phyloP scores from a whole-genome alignment of 2,797 vertebrate species.

The Sebastes hopkinsi region DNA sequence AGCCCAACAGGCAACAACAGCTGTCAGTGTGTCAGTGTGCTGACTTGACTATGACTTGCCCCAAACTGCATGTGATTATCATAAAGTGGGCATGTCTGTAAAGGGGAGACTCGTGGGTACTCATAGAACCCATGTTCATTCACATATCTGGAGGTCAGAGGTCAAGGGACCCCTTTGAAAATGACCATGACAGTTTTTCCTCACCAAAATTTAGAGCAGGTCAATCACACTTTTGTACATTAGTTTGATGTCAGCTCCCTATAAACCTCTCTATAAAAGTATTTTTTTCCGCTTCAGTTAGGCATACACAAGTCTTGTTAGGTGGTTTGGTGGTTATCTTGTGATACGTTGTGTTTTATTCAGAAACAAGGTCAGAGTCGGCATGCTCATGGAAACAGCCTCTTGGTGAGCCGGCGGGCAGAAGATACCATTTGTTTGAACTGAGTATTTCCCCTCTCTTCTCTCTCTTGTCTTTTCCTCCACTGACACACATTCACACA shows the following conservation, averaged over 20 bases:
- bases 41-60: too few relatives aligned
- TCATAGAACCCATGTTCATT: too few relatives aligned
- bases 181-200: too few relatives aligned
- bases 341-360: not conserved
- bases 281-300: not conserved
- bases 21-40: too few relatives aligned
- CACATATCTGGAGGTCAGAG: too few relatives aligned
- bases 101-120: too few relatives aligned
- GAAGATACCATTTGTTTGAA: slow-evolving; percentile 20
- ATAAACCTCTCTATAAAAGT: not conserved
- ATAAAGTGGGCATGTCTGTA: too few relatives aligned
- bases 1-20: too few relatives aligned
- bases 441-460: not conserved
- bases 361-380: slow-evolving; percentile 29
- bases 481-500: slow-evolving; percentile 69
- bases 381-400: slow-evolving; percentile 12
- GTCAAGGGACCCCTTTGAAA: too few relatives aligned
- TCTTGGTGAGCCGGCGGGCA: slow-evolving; percentile 18
- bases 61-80: too few relatives aligned
- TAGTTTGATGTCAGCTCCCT: not conserved
- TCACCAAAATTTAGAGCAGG: fast-evolving
- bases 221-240: not conserved
- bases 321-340: not conserved
- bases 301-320: not conserved
- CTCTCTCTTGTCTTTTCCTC: slow-evolving; percentile 18